A percentile compares a stretch with the other conserved stretches of the same genome.
Conservation (phyloP, 2,888 invertebrate genomes). For the Philhelius pedissequus region DNA sequence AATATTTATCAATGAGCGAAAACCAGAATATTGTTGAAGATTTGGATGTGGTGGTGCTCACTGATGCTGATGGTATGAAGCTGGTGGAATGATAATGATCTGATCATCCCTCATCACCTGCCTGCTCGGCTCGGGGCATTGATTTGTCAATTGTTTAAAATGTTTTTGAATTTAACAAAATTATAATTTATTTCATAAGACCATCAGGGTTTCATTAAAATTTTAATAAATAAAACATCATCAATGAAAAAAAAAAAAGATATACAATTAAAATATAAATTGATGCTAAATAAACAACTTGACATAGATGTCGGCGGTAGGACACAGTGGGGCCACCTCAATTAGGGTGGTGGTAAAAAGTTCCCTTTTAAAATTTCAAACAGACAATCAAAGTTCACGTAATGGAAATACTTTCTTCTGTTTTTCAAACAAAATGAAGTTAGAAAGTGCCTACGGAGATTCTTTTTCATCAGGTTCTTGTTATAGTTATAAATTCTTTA, state of each 20-base stretch:
- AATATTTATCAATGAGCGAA: slow-evolving; percentile 23
- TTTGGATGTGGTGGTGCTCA: neutral
- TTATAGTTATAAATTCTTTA: too few species aligned
- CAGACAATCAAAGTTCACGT: too few species aligned
- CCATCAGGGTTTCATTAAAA: neutral
- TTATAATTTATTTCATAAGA: slow-evolving; percentile 14
- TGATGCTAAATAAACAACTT: slow-evolving; percentile 11
- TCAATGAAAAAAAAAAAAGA: neutral
- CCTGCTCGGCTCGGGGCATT: slow-evolving; percentile 22
- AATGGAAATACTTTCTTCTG: too few species aligned
- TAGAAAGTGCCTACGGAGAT: too few species aligned
- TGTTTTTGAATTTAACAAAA: neutral
- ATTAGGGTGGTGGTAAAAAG: neutral
- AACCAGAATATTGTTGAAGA: neutral
- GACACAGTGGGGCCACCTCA: neutral
- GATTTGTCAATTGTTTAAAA: slow-evolving; percentile 32
- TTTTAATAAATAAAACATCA: neutral
- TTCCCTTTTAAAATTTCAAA: too few species aligned
- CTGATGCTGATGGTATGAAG: too few species aligned
- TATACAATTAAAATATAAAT: neutral
- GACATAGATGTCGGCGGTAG: neutral
- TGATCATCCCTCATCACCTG: slow-evolving; percentile 53
- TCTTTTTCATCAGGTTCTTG: too few species aligned
- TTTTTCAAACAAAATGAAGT: too few species aligned
- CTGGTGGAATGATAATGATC: slow-evolving; percentile 37